A percentile compares a stretch with the other conserved stretches of the same genome.
Evolutionary conservation across 2,797 vertebrate species (phyloP).

Genomic region (Acanthurus leucopareius): DNA sequence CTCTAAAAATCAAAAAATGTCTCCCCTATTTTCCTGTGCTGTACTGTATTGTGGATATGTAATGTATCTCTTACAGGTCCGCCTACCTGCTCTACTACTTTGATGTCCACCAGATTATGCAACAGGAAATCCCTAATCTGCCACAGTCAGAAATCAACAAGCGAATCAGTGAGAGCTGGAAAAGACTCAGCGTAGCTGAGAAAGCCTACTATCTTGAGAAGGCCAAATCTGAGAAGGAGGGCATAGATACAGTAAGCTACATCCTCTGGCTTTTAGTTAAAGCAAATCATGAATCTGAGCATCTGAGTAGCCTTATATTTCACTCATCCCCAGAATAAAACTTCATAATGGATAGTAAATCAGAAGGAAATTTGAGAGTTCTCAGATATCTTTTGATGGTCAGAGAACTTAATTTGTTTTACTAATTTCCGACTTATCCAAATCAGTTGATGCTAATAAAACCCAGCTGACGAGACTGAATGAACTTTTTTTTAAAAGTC

Average conservation of each 20-base stretch:
- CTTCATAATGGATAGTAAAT: neutral
- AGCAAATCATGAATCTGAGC: neutral
- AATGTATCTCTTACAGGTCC: constrained; percentile 85
- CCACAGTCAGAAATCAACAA: constrained; percentile 99
- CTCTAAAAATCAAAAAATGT: neutral
- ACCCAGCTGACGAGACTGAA: too few relatives aligned
- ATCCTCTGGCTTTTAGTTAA: neutral
- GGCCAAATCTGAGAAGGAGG: constrained; percentile 95
- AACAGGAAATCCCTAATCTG: constrained; percentile 93
- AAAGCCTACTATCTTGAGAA: constrained; percentile 96
- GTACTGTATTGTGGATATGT: neutral
- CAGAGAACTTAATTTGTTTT: neutral
- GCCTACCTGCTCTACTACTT: constrained; percentile 98
- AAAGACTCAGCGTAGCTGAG: constrained; percentile 94
- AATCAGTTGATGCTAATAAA: too few relatives aligned
- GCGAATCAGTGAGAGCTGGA: constrained; percentile 98
- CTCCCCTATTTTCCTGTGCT: neutral
- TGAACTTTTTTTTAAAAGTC: neutral
- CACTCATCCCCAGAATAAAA: neutral
- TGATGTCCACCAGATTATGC: constrained; percentile 95
- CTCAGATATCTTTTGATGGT: neutral
- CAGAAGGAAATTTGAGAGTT: neutral
- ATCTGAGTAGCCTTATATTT: neutral
- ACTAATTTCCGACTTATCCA: too few relatives aligned
- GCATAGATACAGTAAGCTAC: constrained; percentile 89